phyloP scores from a whole-genome alignment of 2,888 invertebrate species.

The Hirtodrosophila confusa region DNA sequence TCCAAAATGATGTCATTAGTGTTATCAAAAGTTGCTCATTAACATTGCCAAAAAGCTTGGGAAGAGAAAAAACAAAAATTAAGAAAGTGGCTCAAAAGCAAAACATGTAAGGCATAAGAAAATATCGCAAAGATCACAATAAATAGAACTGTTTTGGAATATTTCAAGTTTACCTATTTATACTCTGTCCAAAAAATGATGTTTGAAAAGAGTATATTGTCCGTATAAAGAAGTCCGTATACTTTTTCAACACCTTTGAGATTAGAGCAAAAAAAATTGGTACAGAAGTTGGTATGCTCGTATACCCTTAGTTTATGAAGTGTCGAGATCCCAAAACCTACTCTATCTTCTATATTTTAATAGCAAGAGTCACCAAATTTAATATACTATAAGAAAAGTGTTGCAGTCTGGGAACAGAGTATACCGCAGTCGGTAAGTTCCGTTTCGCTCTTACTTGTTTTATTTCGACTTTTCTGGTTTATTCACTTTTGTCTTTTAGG shows the following conservation, averaged over 20 bases:
- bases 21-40: constrained; percentile 26
- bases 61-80: constrained; percentile 13
- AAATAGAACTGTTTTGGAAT: neutral
- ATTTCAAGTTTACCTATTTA: constrained; percentile 7
- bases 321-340: no score
- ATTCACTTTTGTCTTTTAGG: neutral
- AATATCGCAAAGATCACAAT: neutral
- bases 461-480: neutral
- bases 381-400: no score
- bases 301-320: no score
- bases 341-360: no score
- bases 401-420: no score
- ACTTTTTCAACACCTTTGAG: no score
- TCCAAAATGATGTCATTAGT: constrained; percentile 49
- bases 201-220: no score
- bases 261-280: no score
- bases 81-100: constrained; percentile 35
- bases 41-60: constrained; percentile 20
- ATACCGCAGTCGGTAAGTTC: neutral
- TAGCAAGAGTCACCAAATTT: no score
- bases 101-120: constrained; percentile 10
- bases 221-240: no score
- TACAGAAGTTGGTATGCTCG: no score
- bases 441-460: constrained; percentile 10
- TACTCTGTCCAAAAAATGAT: neutral